A percentile compares a stretch with the other conserved stretches of the same genome.
phyloP scores from a whole-genome alignment of 2,888 invertebrate species.

The Cancer borealis region DNA sequence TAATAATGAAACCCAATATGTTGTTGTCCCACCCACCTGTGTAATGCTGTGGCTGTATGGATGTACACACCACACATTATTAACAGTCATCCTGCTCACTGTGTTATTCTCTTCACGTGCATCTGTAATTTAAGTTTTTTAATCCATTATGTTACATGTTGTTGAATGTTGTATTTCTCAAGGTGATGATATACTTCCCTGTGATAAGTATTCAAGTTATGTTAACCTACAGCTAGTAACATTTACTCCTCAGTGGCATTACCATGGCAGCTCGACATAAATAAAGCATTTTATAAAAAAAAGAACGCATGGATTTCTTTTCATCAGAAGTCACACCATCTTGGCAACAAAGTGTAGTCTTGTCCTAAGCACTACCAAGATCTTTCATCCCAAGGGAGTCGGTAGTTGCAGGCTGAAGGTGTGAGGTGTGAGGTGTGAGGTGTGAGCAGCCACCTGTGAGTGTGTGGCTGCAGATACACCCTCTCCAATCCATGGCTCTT shows the following conservation, averaged over 20 bases:
- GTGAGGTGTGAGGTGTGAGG: not conserved
- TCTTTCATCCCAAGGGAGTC: not conserved
- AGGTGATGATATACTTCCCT: not conserved
- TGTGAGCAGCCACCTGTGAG: not conserved
- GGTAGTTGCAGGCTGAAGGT: not conserved
- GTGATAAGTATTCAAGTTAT: not conserved
- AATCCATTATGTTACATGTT: constrained; percentile 25
- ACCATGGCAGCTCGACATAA: not conserved
- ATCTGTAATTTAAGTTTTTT: constrained; percentile 31
- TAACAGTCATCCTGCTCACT: not conserved
- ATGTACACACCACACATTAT: not conserved
- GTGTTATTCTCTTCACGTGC: constrained; percentile 17
- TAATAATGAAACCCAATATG: not conserved
- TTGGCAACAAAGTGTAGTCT: not conserved
- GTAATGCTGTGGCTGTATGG: constrained; percentile 1
- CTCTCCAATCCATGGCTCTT: not conserved
- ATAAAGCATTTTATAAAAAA: constrained; percentile 30
- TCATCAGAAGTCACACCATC: constrained; percentile 25
- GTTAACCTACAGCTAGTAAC: not conserved
- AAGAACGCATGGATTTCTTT: constrained; percentile 18
- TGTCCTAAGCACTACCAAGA: not conserved
- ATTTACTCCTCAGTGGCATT: constrained; percentile 29
- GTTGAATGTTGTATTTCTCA: not conserved
- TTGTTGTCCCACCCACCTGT: not conserved
- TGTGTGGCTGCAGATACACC: not conserved